These are phyloP conservation scores for Pandemis cinnamomeana DNA, from an alignment of 2,888 invertebrate genomes.

Conservation along the genomic window DNA sequence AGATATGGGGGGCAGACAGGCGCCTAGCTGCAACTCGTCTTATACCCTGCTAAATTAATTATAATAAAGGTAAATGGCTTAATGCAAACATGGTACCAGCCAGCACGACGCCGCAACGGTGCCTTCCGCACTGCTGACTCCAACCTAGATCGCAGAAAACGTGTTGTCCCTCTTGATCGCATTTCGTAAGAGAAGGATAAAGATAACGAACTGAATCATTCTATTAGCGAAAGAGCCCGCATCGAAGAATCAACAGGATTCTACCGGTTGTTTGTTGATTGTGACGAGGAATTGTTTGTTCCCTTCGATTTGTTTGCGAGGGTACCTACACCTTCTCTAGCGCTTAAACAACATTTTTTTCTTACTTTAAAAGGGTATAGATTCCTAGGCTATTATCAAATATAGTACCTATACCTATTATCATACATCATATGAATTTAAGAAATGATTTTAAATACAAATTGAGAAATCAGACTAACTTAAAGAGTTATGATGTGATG, in stretches of 20 bases:
- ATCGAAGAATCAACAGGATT: slow-evolving; percentile 17
- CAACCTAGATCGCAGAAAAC: slow-evolving; percentile 6
- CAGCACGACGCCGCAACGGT: slow-evolving; percentile 51
- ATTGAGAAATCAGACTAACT: no score
- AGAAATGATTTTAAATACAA: background rate
- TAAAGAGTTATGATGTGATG: no score
- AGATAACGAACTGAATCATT: slow-evolving; percentile 19
- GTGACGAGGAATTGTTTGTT: slow-evolving; percentile 25
- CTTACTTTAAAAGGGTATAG: background rate
- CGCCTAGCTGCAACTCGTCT: slow-evolving; percentile 62
- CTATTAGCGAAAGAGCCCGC: slow-evolving; percentile 5
- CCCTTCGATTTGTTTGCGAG: slow-evolving; percentile 10
- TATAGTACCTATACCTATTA: background rate
- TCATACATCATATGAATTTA: background rate
- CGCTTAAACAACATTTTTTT: background rate
- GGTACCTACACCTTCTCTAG: background rate
- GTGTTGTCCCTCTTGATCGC: slow-evolving; percentile 3
- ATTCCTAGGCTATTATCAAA: background rate
- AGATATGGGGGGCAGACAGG: slow-evolving; percentile 67
- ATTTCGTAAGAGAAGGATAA: slow-evolving; percentile 4
- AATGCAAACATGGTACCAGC: slow-evolving; percentile 63
- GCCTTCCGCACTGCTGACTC: slow-evolving; percentile 16
- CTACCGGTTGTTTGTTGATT: slow-evolving; percentile 15
- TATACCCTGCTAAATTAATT: slow-evolving; percentile 71
- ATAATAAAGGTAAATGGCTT: slow-evolving; percentile 73